Percentiles rank a stretch among this genome's conserved stretches.
phyloP scores from a whole-genome alignment of 1,140 invertebrate species.

The Drosophila arizonae region DNA sequence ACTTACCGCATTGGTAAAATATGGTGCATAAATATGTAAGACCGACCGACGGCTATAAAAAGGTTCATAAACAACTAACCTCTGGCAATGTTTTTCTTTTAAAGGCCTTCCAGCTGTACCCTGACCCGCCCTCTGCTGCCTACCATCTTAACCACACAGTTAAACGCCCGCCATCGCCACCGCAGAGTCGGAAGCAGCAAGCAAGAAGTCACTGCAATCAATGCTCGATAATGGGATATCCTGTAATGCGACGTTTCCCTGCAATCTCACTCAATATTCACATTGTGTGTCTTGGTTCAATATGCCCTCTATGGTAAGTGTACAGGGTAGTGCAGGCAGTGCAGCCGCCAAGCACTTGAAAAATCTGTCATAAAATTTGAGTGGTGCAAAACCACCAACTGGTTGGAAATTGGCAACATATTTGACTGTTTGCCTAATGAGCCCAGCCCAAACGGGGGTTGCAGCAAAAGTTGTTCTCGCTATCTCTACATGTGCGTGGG shows the following conservation, averaged over 20 bases:
- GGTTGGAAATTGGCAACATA: conserved; percentile 77
- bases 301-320: neutral
- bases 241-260: neutral
- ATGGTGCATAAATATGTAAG: conserved; percentile 66
- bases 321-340: conserved; percentile 19
- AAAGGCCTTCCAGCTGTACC: conserved; percentile 22
- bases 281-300: no score
- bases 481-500: conserved; percentile 14
- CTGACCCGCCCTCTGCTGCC: conserved; percentile 8
- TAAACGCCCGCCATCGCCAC: conserved; percentile 60
- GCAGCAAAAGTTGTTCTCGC: conserved; percentile 26
- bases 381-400: conserved; percentile 74
- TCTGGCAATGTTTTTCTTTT: conserved; percentile 58
- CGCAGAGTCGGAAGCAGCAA: conserved; percentile 17
- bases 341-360: conserved; percentile 66
- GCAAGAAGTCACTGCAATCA: neutral
- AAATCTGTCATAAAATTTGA: conserved; percentile 79
- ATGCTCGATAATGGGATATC: neutral
- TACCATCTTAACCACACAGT: conserved; percentile 30
- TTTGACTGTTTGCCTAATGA: conserved; percentile 79
- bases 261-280: neutral
- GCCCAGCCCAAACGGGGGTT: conserved; percentile 33
- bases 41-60: conserved; percentile 69
- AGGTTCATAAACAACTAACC: conserved; percentile 78
- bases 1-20: conserved; percentile 44